Percentiles rank a stretch among this genome's conserved stretches.
These are phyloP conservation scores for Struthio camelus DNA, from an alignment of 2,113 vertebrate genomes.

Conservation along the genomic window DNA sequence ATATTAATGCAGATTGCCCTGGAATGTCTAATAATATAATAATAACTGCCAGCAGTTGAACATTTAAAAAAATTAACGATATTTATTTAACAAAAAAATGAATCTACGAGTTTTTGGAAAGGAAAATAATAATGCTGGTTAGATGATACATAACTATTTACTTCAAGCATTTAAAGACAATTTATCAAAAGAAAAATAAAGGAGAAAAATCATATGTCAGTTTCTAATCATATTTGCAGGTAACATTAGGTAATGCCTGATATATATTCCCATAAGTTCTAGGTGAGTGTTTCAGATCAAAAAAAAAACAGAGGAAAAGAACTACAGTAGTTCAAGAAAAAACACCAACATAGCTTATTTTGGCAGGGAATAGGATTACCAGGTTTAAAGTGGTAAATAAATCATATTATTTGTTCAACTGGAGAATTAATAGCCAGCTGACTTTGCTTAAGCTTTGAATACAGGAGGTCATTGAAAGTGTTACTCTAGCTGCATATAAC, in stretches of 20 bases:
- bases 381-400: not conserved
- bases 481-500: not conserved
- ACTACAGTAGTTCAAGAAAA: not conserved
- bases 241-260: not conserved
- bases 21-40: not conserved
- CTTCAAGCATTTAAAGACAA: not conserved
- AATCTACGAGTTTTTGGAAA: not conserved
- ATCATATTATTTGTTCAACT: not conserved
- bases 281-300: not conserved
- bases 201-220: not conserved
- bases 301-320: not conserved
- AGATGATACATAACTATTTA: not conserved
- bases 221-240: not conserved
- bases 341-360: not conserved
- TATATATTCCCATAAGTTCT: not conserved
- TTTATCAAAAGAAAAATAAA: not conserved
- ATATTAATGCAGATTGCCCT: not conserved
- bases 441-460: not conserved
- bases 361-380: not conserved
- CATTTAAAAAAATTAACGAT: accelerated
- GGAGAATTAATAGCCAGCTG: not conserved
- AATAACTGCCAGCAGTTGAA: not conserved
- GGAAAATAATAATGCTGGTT: not conserved
- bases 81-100: not conserved
- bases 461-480: not conserved